Conservation (phyloP, 2,797 vertebrate species). For the Clarias fuscus region DNA sequence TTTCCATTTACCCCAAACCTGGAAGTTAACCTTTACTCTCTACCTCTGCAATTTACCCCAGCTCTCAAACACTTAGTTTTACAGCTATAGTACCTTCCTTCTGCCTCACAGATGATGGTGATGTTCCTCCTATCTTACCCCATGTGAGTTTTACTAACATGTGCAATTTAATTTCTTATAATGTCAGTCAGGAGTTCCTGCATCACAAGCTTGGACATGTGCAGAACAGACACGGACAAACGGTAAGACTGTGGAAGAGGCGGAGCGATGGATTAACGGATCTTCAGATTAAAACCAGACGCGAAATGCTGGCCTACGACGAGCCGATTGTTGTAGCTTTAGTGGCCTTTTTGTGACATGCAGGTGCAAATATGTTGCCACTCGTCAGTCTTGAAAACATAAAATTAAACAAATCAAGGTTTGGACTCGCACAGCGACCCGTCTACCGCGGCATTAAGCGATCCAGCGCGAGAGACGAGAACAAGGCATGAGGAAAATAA, state of each 20-base stretch:
- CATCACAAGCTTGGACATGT: constrained; percentile 20
- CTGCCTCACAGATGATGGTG: background rate
- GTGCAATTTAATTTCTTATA: background rate
- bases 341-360: background rate
- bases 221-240: constrained; percentile 10
- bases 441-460: background rate
- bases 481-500: constrained; percentile 7
- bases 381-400: background rate
- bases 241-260: constrained; percentile 26
- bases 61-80: too few species aligned
- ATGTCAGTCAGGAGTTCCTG: background rate
- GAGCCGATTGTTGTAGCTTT: constrained; percentile 33
- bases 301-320: constrained; percentile 35
- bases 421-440: background rate
- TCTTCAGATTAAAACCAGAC: constrained; percentile 50
- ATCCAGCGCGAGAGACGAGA: background rate
- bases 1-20: too few species aligned
- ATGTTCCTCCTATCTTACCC: background rate
- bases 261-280: constrained; percentile 44
- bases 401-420: background rate
- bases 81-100: too few species aligned
- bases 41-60: background rate
- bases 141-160: background rate
- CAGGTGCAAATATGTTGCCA: constrained; percentile 5
- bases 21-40: background rate